Conservation (phyloP, 2,797 vertebrate species). For the Sciurus carolinensis region DNA sequence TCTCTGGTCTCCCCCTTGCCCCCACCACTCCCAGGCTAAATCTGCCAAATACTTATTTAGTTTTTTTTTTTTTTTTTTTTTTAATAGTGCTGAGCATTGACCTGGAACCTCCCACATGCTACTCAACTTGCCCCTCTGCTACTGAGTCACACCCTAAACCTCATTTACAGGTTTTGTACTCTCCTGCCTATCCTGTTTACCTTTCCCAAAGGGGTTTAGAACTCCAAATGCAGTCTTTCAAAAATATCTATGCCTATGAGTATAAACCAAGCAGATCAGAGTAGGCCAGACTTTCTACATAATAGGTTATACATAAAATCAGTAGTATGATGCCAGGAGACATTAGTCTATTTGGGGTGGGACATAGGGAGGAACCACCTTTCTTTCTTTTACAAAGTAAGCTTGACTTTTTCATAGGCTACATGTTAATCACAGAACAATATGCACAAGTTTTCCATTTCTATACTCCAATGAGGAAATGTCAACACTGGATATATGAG, state of each 20-base stretch:
- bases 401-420: neutral
- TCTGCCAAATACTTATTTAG: neutral
- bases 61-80: neutral
- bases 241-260: neutral
- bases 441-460: neutral
- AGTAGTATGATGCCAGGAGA: neutral
- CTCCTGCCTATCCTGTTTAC: neutral
- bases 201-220: slow-evolving; percentile 19
- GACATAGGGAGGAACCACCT: neutral
- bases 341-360: neutral
- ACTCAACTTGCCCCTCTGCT: neutral
- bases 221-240: slow-evolving; percentile 30
- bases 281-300: neutral
- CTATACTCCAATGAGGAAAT: neutral
- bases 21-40: neutral
- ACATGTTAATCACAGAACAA: neutral
- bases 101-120: neutral
- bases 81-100: neutral
- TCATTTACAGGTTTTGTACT: neutral
- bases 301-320: neutral
- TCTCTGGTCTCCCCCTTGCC: neutral
- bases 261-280: neutral
- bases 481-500: neutral
- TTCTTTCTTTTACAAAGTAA: neutral
- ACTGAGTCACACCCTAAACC: neutral